These are phyloP conservation scores for Sebastes goodei DNA, from an alignment of 2,797 vertebrate species.

Conservation along the genomic window DNA sequence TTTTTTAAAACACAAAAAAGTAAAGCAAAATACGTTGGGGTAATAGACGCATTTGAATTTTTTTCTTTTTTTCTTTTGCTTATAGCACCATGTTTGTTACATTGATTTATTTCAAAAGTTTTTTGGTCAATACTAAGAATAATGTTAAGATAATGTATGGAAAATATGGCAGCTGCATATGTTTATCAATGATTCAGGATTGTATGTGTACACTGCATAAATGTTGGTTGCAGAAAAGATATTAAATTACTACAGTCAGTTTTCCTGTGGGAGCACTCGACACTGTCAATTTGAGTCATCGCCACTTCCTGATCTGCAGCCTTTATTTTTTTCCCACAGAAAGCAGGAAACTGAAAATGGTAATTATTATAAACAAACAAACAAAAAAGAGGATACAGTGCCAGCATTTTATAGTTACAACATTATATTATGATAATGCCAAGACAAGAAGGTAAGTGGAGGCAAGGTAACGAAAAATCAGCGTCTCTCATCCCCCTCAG, in stretches of 20 bases:
- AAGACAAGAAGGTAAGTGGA: slow-evolving; percentile 1
- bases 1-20: not conserved
- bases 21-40: not conserved
- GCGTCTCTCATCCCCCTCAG: not conserved
- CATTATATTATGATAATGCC: not conserved
- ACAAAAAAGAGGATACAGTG: not conserved
- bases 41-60: not conserved
- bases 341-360: not conserved
- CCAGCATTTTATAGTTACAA: not conserved
- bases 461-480: slow-evolving; percentile 8
- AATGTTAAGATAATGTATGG: not conserved
- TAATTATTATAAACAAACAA: not conserved
- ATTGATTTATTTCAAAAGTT: not conserved
- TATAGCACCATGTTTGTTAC: not conserved
- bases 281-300: not conserved
- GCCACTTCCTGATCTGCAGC: not conserved
- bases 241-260: not conserved
- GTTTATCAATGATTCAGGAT: not conserved
- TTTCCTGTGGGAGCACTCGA: not conserved
- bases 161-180: not conserved
- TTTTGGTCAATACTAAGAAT: not conserved
- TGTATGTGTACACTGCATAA: not conserved
- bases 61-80: not conserved
- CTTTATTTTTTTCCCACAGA: not conserved
- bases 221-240: not conserved